These are phyloP conservation scores for Phasianus colchicus DNA, from an alignment of 2,113 vertebrate species.

Conservation along the genomic window DNA sequence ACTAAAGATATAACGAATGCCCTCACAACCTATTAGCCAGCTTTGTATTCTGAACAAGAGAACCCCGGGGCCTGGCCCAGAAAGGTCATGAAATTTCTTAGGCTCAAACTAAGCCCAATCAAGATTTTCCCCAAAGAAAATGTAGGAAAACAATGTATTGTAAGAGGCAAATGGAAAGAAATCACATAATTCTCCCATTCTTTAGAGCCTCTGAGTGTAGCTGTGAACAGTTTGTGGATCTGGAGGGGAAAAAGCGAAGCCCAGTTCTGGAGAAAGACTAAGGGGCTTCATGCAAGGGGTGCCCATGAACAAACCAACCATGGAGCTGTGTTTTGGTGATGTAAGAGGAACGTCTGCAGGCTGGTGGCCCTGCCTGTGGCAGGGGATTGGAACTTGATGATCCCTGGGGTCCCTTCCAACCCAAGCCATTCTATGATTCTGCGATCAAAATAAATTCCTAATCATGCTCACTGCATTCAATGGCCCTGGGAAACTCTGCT, in stretches of 20 bases:
- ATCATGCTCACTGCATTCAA: accelerated
- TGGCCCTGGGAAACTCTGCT: background rate
- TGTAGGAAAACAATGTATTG: constrained; percentile 46
- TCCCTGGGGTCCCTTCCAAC: too few relatives aligned
- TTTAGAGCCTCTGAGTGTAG: background rate
- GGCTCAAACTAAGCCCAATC: constrained; percentile 37
- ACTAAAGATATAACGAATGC: constrained; percentile 56
- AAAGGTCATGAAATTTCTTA: constrained; percentile 51
- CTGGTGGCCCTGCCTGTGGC: too few relatives aligned
- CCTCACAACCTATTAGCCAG: constrained; percentile 67
- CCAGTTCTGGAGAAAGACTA: background rate
- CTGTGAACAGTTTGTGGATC: background rate
- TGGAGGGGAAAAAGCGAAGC: background rate
- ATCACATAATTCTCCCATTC: background rate
- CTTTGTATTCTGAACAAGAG: constrained; percentile 47
- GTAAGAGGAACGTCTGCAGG: background rate
- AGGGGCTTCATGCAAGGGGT: background rate
- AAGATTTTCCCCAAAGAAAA: constrained; percentile 39
- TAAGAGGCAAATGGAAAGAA: constrained; percentile 24
- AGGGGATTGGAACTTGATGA: too few relatives aligned
- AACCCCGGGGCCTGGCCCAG: constrained; percentile 19
- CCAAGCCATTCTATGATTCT: too few relatives aligned
- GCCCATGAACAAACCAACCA: background rate
- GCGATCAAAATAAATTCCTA: background rate
- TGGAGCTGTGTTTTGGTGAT: background rate